phyloP scores from a whole-genome alignment of 2,797 vertebrate species.

The Phoebastria nigripes region DNA sequence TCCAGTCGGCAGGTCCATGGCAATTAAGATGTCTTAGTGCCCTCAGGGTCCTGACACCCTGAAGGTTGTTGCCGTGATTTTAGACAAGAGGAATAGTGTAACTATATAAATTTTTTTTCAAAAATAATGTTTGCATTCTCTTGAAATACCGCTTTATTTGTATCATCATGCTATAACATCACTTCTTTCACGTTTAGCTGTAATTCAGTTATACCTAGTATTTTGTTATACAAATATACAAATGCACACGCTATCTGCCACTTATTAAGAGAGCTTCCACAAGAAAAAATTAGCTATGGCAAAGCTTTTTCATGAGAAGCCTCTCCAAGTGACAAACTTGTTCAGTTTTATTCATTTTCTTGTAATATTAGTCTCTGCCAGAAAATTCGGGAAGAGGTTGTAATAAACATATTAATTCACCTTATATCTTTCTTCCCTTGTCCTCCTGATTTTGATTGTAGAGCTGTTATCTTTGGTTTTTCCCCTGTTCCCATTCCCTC shows the following conservation, averaged over 20 bases:
- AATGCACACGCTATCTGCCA: neutral
- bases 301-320: neutral
- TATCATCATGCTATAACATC: neutral
- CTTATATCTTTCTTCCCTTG: neutral
- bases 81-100: neutral
- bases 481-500: neutral
- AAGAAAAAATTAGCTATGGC: neutral
- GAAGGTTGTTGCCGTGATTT: neutral
- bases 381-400: neutral
- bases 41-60: neutral
- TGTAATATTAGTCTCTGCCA: neutral
- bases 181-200: neutral
- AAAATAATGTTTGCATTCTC: neutral
- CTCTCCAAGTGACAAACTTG: neutral
- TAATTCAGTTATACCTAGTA: neutral
- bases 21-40: neutral
- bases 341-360: neutral
- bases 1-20: rapidly evolving
- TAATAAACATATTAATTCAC: slow-evolving; percentile 15
- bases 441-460: neutral
- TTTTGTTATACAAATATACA: neutral
- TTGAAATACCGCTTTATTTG: neutral
- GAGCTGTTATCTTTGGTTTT: neutral
- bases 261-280: neutral
- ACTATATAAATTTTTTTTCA: neutral